Evolutionary conservation across 64 coral and sea anemone species (phyloP).

Genomic region (Trachythela sp.): DNA sequence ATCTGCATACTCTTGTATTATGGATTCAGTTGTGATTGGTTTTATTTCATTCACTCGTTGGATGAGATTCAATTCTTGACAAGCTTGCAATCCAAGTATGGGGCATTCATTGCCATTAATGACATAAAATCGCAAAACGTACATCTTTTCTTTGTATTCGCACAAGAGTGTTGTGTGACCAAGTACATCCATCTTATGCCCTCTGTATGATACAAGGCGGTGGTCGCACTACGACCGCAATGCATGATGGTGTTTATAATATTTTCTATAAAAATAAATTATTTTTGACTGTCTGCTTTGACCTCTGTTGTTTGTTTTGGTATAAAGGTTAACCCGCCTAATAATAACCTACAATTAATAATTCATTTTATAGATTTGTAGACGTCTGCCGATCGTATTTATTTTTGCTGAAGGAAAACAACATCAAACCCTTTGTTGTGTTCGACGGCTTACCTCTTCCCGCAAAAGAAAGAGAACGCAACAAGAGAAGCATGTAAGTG

Average conservation of each 20-base stretch:
- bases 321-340: too few species aligned
- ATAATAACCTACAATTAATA: background rate
- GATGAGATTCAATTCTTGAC: background rate
- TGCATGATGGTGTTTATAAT: background rate
- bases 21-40: background rate
- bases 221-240: slow-evolving; percentile 19
- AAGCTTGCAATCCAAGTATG: background rate
- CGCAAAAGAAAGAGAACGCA: background rate
- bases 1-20: background rate
- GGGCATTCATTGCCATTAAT: background rate
- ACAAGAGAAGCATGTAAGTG: too few species aligned
- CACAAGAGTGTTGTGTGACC: background rate
- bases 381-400: background rate
- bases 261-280: background rate
- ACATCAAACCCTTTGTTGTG: background rate
- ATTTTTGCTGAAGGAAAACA: background rate
- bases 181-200: background rate
- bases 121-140: background rate
- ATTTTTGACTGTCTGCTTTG: too few species aligned
- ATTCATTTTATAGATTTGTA: background rate
- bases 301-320: too few species aligned
- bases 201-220: background rate
- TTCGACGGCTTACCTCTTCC: slow-evolving; percentile 10
- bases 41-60: background rate
- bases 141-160: background rate